A percentile compares a stretch with the other conserved stretches of the same genome.
These are phyloP conservation scores for Patiria pectinifera DNA, from an alignment of 53 echinoderm and acorn worm species.

Conservation along the genomic window DNA sequence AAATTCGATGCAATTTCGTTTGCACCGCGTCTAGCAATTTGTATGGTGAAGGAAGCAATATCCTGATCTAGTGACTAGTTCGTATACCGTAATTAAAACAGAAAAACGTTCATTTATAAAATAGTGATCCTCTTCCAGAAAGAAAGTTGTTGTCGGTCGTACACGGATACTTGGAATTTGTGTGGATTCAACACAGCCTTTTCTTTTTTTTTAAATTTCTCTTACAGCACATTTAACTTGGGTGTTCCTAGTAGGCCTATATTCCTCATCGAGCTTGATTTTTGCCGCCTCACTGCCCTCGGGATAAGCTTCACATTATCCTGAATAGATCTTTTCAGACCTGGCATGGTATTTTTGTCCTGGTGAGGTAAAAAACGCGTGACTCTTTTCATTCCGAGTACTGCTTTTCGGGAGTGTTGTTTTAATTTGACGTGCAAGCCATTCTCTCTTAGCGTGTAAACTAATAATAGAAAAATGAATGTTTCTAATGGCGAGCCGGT, in stretches of 20 bases:
- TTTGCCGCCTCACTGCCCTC: slow-evolving; percentile 43
- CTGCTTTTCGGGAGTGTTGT: neutral
- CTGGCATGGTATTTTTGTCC: neutral
- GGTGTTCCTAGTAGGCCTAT: neutral
- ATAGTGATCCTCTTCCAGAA: neutral
- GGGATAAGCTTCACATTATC: slow-evolving; percentile 60
- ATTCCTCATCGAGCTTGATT: neutral
- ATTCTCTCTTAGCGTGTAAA: slow-evolving; percentile 56
- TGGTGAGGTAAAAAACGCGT: slow-evolving; percentile 17
- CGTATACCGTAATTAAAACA: slow-evolving; percentile 47
- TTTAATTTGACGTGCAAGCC: slow-evolving; percentile 43
- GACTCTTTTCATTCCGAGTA: slow-evolving; percentile 12
- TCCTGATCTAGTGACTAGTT: slow-evolving; percentile 30
- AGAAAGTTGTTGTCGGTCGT: slow-evolving; percentile 16
- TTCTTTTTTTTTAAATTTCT: neutral
- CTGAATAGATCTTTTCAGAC: slow-evolving; percentile 67
- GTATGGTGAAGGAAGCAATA: slow-evolving; percentile 32
- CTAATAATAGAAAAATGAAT: slow-evolving; percentile 29
- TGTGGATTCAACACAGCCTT: neutral
- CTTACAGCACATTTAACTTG: slow-evolving; percentile 22
- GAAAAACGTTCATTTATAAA: slow-evolving; percentile 26
- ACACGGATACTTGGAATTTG: neutral
- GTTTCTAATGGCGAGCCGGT: slow-evolving; percentile 19
- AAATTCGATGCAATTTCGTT: slow-evolving; percentile 32
- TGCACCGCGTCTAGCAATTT: slow-evolving; percentile 20